A percentile compares a stretch with the other conserved stretches of the same genome.
Evolutionary conservation across 2,113 vertebrate species (phyloP).

Genomic region (Plecotus auritus): DNA sequence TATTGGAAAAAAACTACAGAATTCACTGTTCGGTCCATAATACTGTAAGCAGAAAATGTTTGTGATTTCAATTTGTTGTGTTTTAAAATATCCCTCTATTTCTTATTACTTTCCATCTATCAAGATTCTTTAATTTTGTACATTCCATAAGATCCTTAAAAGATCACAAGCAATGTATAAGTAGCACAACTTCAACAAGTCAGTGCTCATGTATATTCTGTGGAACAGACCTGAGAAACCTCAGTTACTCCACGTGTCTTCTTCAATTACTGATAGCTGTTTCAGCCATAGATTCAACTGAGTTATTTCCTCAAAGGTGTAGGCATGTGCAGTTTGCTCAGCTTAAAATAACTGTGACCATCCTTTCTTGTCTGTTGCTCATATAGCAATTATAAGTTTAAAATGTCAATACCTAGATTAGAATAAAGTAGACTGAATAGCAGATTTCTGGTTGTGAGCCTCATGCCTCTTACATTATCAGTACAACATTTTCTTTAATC

Average conservation of each 20-base stretch:
- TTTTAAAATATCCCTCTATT: not conserved
- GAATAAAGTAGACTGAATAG: not conserved
- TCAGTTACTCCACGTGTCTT: not conserved
- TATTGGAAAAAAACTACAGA: conserved; percentile 96
- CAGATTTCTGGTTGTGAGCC: not conserved
- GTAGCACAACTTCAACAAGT: not conserved
- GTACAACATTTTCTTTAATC: not conserved
- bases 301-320: not conserved
- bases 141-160: not conserved
- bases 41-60: conserved; percentile 82
- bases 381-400: not conserved
- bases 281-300: not conserved
- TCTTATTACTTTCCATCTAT: not conserved
- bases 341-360: not conserved
- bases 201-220: not conserved
- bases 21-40: conserved; percentile 96
- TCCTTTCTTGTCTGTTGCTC: not conserved
- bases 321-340: not conserved
- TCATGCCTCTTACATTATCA: not conserved
- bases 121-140: not conserved
- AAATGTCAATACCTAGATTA: conserved; percentile 10
- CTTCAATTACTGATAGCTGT: not conserved
- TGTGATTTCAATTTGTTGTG: not conserved
- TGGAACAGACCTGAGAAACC: not conserved
- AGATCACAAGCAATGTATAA: not conserved